These are phyloP conservation scores for Drosophila auraria DNA, from an alignment of 1,140 invertebrate species.

Conservation along the genomic window DNA sequence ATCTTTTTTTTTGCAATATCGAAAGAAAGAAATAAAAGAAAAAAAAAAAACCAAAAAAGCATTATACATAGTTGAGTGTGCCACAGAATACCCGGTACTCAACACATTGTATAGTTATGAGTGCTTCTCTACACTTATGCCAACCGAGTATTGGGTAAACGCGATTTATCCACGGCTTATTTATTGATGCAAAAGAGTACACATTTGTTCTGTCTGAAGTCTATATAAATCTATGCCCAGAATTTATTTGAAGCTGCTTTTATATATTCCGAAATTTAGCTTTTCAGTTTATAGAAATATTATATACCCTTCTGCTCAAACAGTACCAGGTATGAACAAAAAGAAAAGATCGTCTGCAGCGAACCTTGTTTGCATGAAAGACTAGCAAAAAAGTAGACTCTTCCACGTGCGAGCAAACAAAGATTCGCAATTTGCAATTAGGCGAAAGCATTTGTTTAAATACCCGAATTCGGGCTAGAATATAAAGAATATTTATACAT, in stretches of 20 bases:
- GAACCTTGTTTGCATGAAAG: not conserved
- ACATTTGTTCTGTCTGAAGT: no score
- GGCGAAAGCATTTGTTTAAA: constrained; percentile 3
- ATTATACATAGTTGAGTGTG: not conserved
- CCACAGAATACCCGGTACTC: not conserved
- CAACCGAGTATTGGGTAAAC: not conserved
- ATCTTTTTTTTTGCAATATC: no score
- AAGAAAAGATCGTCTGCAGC: not conserved
- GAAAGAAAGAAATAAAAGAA: not conserved
- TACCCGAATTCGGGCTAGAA: not conserved
- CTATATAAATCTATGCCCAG: not conserved
- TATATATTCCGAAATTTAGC: not conserved
- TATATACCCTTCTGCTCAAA: not conserved
- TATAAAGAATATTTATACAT: no score
- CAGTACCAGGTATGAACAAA: no score
- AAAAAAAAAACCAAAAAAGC: not conserved
- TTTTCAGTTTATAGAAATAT: not conserved
- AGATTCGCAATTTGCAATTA: not conserved
- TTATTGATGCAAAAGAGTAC: not conserved
- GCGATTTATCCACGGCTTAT: not conserved
- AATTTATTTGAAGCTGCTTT: not conserved
- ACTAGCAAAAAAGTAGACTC: not conserved
- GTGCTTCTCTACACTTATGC: not conserved
- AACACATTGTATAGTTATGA: not conserved
- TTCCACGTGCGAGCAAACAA: not conserved